Evolutionary conservation across 2,888 invertebrate genomes (phyloP), one percentile per base, ranked within the genome.

Genomic region (Clitarchus hookeri): DNA sequence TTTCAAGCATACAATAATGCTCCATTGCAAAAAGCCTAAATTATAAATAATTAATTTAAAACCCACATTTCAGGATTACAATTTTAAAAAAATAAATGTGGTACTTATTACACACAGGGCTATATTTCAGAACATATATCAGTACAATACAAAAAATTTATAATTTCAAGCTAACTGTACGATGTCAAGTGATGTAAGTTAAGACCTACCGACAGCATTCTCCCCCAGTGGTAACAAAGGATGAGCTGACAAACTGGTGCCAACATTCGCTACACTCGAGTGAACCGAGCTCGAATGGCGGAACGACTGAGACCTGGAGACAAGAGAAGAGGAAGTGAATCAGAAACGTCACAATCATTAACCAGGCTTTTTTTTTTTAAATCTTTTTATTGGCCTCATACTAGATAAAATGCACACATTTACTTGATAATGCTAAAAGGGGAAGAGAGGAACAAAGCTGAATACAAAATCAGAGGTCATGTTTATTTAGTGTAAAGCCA

Each of bases 201-300:
- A 83, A 48, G 27, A 93, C 93, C 91, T 93, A 93, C 93, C 93
- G 91, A 92, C 89, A 87, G 90, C 90, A 88, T 89, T 90, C 88
- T 90, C 90, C 84, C 90, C 97, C 94, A 97, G 96, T 93, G 97
- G 97, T 95, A 97, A 96, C 94, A 97, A 95, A 93, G 97, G 97
- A 94, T 97, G 97, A 93, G 97, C 97, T 93, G 97, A 97, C 94
- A 97, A 95, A 95, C 96, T 96, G 94, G 95, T 95, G 94, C 95
- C 96, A 93, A 95, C 93, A 93, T 94, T 94, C 93, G 93, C 93
- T 91, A 94, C 94, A 92, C 94, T 94, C 91, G 94, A 93, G 92
- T 94, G 93, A 92, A 94, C 95, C 92, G 95, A 95, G 92, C 94
- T 94, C 92, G 94, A 94, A 93, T 97, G 96, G 93, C 97, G 96